Evolutionary conservation across 2,113 vertebrate species (phyloP).

Genomic region (Romanogobio albipinnatus): DNA sequence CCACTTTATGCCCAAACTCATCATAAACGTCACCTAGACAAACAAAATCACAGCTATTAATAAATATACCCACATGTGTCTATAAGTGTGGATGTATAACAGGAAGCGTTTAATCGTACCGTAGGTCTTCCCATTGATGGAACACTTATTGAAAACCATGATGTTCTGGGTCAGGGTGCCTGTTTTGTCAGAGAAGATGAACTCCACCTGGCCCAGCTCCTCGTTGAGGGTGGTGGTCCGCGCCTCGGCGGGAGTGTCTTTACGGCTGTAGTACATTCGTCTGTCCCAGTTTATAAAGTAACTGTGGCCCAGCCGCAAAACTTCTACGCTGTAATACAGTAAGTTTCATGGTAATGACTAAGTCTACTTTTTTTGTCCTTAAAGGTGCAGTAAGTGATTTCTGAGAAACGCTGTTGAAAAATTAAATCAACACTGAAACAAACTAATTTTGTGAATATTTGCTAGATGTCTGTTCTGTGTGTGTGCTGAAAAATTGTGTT

Average conservation of each 20-base stretch:
- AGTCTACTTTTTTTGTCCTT: too few relatives aligned
- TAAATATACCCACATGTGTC: background rate
- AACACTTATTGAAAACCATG: slow-evolving; percentile 77
- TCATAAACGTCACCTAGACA: slow-evolving; percentile 77
- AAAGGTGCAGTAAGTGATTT: too few relatives aligned
- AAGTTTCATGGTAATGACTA: background rate
- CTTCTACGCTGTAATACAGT: slow-evolving; percentile 68
- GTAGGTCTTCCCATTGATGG: slow-evolving; percentile 73
- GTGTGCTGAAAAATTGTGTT: too few relatives aligned
- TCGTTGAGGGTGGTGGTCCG: slow-evolving; percentile 76
- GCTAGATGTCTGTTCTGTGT: too few relatives aligned
- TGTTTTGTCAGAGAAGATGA: slow-evolving; percentile 79
- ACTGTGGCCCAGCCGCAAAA: slow-evolving; percentile 76
- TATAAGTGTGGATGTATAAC: background rate
- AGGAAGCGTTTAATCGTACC: slow-evolving; percentile 57
- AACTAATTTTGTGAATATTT: too few relatives aligned
- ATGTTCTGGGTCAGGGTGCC: slow-evolving; percentile 79
- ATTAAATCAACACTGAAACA: too few relatives aligned
- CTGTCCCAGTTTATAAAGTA: slow-evolving; percentile 79
- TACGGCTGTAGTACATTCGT: slow-evolving; percentile 71
- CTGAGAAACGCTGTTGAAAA: too few relatives aligned
- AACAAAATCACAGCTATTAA: slow-evolving; percentile 18
- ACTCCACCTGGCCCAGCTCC: slow-evolving; percentile 76
- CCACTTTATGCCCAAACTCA: slow-evolving; percentile 74
- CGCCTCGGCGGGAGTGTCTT: slow-evolving; percentile 70